phyloP scores from a whole-genome alignment of 2,888 invertebrate species.

The Nemurella pictetii region DNA sequence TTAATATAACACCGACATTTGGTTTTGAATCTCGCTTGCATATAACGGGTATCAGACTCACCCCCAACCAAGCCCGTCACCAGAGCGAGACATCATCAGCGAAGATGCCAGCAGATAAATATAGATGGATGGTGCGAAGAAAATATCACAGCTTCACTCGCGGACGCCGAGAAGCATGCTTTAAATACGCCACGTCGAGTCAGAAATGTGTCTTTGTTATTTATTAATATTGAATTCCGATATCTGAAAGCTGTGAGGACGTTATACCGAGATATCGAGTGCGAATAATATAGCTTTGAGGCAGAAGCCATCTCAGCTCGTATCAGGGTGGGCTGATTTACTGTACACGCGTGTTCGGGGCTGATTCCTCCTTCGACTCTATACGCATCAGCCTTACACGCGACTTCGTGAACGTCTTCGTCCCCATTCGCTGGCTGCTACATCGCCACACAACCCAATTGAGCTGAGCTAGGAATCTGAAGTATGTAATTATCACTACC shows the following conservation, averaged over 20 bases:
- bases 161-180: background rate
- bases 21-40: background rate
- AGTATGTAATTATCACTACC: too few relatives aligned
- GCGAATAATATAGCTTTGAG: background rate
- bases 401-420: too few relatives aligned
- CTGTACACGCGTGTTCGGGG: background rate
- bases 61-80: background rate
- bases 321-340: background rate
- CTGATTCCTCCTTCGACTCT: background rate
- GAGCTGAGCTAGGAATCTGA: too few relatives aligned
- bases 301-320: background rate
- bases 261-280: background rate
- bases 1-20: background rate
- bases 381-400: too few relatives aligned
- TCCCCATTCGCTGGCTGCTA: too few relatives aligned
- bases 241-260: background rate
- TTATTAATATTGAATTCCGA: slow-evolving; percentile 20
- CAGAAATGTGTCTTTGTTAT: slow-evolving; percentile 20
- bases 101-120: background rate
- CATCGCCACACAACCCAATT: too few relatives aligned
- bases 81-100: background rate
- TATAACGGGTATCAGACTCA: background rate
- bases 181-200: background rate
- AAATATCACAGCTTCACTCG: background rate
- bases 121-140: background rate